These are phyloP conservation scores for Periplaneta americana DNA, from an alignment of 1,140 invertebrate species.

Conservation along the genomic window DNA sequence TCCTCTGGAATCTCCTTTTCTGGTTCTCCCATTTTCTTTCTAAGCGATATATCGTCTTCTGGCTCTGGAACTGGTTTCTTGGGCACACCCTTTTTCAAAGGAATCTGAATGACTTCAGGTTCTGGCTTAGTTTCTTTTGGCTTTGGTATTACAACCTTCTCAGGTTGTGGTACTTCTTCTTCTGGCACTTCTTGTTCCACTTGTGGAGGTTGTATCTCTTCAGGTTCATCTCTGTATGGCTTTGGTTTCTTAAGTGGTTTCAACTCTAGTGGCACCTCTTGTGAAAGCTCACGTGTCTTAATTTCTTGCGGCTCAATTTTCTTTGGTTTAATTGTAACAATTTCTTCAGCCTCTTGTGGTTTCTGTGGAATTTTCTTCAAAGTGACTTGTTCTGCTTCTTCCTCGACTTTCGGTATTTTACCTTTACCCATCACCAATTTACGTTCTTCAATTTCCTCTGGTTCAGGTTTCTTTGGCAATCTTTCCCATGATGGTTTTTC, in stretches of 20 bases:
- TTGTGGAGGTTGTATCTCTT: constrained; percentile 15
- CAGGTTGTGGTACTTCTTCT: constrained; percentile 16
- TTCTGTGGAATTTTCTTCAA: constrained; percentile 43
- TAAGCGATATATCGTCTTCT: constrained; percentile 34
- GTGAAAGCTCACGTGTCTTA: neutral
- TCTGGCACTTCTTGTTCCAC: constrained; percentile 21
- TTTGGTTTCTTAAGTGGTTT: neutral
- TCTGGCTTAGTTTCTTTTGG: constrained; percentile 13
- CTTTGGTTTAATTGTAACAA: constrained; percentile 16
- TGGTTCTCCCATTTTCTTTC: constrained; percentile 10
- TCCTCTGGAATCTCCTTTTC: constrained; percentile 13
- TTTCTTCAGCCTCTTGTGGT: constrained; percentile 30
- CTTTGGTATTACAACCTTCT: constrained; percentile 18
- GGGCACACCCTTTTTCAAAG: constrained; percentile 45
- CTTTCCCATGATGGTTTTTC: constrained; percentile 25
- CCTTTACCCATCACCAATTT: constrained; percentile 35
- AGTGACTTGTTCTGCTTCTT: constrained; percentile 44
- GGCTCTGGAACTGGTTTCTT: constrained; percentile 39
- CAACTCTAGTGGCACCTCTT: constrained; percentile 5
- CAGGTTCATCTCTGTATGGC: neutral
- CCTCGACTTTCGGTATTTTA: constrained; percentile 41
- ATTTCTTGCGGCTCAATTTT: constrained; percentile 6
- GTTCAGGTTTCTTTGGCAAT: constrained; percentile 13
- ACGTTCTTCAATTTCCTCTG: constrained; percentile 21
- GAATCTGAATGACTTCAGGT: constrained; percentile 20